phyloP scores from a whole-genome alignment of 1,140 invertebrate species.

The Latrodectus geometricus region DNA sequence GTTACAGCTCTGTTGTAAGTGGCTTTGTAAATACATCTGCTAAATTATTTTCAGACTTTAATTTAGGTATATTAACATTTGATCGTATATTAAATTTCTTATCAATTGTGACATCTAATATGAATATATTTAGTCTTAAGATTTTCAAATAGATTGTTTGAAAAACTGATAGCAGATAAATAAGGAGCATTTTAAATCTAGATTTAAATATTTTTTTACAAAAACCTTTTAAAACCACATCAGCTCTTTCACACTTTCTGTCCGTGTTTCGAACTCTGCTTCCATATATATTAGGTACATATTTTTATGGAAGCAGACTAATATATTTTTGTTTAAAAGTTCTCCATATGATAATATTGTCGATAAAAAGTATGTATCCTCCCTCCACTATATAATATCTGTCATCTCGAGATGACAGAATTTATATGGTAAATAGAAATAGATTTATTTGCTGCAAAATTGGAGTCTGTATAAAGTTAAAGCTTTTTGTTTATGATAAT shows the following conservation, averaged over 20 bases:
- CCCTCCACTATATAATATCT: conserved; percentile 5
- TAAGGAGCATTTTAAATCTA: conserved; percentile 29
- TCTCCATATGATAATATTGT: conserved; percentile 5
- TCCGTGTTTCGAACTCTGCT: conserved; percentile 68
- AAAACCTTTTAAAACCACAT: conserved; percentile 59
- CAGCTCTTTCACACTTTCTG: conserved; percentile 67
- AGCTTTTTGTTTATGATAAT: not conserved
- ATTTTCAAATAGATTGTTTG: conserved; percentile 62
- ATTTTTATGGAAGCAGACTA: no score
- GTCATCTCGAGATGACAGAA: no score
- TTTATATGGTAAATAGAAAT: no score
- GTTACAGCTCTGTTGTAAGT: not conserved
- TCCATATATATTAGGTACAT: conserved; percentile 67
- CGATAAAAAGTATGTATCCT: not conserved
- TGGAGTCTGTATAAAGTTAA: not conserved
- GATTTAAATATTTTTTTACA: conserved; percentile 9
- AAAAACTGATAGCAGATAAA: conserved; percentile 65
- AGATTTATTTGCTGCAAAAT: conserved; percentile 9
- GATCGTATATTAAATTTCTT: conserved; percentile 67
- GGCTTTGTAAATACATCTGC: conserved; percentile 62
- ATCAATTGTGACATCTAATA: conserved; percentile 66
- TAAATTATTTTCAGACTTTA: conserved; percentile 9
- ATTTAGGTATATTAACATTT: conserved; percentile 63
- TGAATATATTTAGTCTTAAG: conserved; percentile 67
- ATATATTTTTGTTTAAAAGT: conserved; percentile 65